Percentiles rank a stretch among this genome's conserved stretches.
These are phyloP conservation scores for Periphyllus acericola DNA, from an alignment of 2,888 invertebrate species.

Conservation along the genomic window DNA sequence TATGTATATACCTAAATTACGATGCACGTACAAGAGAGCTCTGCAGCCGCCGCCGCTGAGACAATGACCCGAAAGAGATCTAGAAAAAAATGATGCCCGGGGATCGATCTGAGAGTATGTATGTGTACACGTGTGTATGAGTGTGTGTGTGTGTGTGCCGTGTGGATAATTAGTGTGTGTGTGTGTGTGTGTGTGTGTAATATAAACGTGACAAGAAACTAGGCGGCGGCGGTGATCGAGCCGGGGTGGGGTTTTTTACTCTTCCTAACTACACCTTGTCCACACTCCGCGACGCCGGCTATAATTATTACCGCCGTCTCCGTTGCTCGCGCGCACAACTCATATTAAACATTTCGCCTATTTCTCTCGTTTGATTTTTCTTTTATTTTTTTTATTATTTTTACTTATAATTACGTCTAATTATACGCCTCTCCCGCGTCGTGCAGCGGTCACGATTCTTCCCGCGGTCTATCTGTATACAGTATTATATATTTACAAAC, in stretches of 20 bases:
- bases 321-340: constrained; percentile 36
- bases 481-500: not conserved
- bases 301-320: constrained; percentile 50
- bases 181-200: constrained; percentile 23
- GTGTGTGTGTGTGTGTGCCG: constrained; percentile 42
- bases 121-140: constrained; percentile 18
- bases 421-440: constrained; percentile 55
- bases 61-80: constrained; percentile 62
- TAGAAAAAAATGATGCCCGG: constrained; percentile 56
- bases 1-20: not conserved
- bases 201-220: constrained; percentile 59
- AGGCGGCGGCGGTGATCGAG: constrained; percentile 2
- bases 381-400: not conserved
- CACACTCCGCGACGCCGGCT: constrained; percentile 47
- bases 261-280: constrained; percentile 56
- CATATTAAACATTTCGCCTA: constrained; percentile 36
- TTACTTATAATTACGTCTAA: constrained; percentile 60
- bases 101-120: constrained; percentile 31
- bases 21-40: constrained; percentile 15
- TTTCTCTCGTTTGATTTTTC: constrained; percentile 30
- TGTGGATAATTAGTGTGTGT: constrained; percentile 50
- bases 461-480: constrained; percentile 1
- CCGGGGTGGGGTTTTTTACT: constrained; percentile 45
- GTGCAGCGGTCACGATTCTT: constrained; percentile 56
- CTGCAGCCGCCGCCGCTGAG: constrained; percentile 18